These are phyloP conservation scores for Luidia sarsii DNA, from an alignment of 53 echinoderm and acorn worm species.

Conservation along the genomic window DNA sequence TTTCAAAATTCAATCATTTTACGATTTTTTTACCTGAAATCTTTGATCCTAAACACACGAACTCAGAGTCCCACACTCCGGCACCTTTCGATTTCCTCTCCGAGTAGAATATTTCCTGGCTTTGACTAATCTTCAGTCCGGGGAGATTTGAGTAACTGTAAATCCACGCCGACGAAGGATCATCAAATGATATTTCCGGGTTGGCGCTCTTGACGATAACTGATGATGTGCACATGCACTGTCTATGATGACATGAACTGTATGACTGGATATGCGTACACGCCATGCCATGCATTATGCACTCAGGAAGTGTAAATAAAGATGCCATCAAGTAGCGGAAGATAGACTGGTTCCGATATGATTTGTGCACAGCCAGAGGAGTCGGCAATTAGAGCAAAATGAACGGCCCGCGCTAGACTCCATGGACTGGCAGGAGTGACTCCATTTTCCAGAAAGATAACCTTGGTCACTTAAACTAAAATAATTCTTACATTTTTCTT, in stretches of 20 bases:
- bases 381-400: not conserved
- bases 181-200: slow-evolving; percentile 42
- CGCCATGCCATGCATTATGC: not conserved
- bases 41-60: not conserved
- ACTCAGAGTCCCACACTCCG: not conserved
- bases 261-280: not conserved
- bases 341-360: not conserved
- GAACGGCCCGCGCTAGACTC: not conserved
- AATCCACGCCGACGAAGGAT: not conserved
- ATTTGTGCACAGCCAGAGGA: not conserved
- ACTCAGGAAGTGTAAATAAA: not conserved
- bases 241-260: too few relatives aligned
- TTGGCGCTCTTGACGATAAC: too few relatives aligned
- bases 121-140: not conserved
- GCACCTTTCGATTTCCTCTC: not conserved
- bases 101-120: not conserved
- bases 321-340: slow-evolving; percentile 8
- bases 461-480: slow-evolving; percentile 16
- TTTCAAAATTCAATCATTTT: not conserved
- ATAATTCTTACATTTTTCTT: not conserved
- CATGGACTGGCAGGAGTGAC: not conserved
- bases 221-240: too few relatives aligned
- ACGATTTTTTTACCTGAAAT: not conserved
- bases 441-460: not conserved
- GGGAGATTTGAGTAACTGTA: not conserved